These are phyloP conservation scores for Aplysia californica DNA, from an alignment of 1,140 invertebrate genomes.

Conservation along the genomic window DNA sequence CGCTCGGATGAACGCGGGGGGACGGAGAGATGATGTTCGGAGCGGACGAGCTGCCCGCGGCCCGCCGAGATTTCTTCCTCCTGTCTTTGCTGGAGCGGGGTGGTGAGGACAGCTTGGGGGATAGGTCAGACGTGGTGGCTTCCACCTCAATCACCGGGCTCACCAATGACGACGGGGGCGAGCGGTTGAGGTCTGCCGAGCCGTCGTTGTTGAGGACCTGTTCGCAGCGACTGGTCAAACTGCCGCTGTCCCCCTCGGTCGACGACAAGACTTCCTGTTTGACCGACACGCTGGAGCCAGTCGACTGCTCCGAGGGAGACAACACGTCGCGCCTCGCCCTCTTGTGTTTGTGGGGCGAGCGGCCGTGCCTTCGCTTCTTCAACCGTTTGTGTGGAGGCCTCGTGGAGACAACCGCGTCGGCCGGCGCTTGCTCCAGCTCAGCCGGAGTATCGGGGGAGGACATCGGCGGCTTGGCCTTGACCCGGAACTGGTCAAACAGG, in stretches of 20 bases:
- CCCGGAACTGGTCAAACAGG: slow-evolving; percentile 20
- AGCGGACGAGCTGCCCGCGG: too few relatives aligned
- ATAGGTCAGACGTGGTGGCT: background rate
- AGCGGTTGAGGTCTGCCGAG: background rate
- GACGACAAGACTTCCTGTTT: background rate
- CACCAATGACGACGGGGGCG: background rate
- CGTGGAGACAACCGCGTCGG: background rate
- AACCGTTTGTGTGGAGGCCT: background rate
- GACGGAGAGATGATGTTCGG: background rate
- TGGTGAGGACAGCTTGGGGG: background rate
- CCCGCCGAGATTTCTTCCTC: background rate
- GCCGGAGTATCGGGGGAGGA: slow-evolving; percentile 10
- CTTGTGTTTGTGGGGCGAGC: background rate
- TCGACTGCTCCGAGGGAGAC: slow-evolving; percentile 12
- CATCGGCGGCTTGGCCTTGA: background rate
- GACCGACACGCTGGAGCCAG: background rate
- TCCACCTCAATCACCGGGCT: background rate
- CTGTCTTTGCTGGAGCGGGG: background rate
- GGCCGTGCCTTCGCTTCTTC: background rate
- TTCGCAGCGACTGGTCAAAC: background rate
- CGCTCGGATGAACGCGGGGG: background rate
- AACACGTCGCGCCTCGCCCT: background rate
- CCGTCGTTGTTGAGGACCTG: background rate
- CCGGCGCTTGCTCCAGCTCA: too few relatives aligned
- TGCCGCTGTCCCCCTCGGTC: background rate